phyloP scores from a whole-genome alignment of 1,140 invertebrate genomes.

The Tetranychus urticae region DNA sequence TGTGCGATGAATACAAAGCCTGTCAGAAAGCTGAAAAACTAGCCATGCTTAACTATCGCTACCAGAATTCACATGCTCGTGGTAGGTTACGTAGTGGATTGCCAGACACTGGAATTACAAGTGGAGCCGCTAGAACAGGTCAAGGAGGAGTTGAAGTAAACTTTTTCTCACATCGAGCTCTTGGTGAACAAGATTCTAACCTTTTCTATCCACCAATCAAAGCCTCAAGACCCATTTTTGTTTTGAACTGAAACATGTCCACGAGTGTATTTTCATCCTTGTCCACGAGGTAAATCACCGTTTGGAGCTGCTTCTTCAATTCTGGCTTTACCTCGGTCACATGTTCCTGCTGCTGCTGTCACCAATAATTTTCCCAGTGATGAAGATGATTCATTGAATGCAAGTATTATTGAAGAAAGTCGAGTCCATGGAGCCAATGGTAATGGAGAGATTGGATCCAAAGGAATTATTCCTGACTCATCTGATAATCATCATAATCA shows the following conservation, averaged over 20 bases:
- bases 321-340: constrained; percentile 6
- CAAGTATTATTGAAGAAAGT: background rate
- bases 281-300: constrained; percentile 11
- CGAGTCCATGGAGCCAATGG: background rate
- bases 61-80: background rate
- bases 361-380: background rate
- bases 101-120: background rate
- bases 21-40: constrained; percentile 10
- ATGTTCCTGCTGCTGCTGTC: background rate
- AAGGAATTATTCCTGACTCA: background rate
- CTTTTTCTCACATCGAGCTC: background rate
- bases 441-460: background rate
- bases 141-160: background rate
- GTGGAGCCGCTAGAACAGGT: background rate
- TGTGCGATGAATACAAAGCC: constrained; percentile 10
- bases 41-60: constrained; percentile 3
- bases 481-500: background rate
- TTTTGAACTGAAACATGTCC: constrained; percentile 3
- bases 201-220: background rate
- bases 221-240: background rate
- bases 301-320: constrained; percentile 14
- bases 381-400: constrained; percentile 3
- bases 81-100: background rate
- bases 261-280: constrained; percentile 9
- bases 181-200: background rate